These are phyloP conservation scores for Drosophila histrio DNA, from an alignment of 2,888 invertebrate genomes.

Conservation along the genomic window DNA sequence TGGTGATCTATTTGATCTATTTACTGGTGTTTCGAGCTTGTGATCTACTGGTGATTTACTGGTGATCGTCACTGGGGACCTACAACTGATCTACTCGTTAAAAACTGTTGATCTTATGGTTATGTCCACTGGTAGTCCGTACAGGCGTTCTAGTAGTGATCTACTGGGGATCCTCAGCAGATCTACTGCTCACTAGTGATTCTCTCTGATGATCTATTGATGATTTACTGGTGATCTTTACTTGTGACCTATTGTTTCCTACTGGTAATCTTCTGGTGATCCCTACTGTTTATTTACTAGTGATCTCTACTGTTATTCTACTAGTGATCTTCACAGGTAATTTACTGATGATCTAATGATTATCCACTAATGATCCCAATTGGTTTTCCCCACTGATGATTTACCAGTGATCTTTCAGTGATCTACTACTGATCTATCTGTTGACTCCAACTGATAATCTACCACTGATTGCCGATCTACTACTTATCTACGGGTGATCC, in stretches of 20 bases:
- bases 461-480: background rate
- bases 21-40: too few relatives aligned
- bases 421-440: background rate
- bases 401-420: background rate
- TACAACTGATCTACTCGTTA: background rate
- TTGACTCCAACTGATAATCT: background rate
- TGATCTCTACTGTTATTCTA: too few relatives aligned
- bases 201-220: too few relatives aligned
- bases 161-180: background rate
- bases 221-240: background rate
- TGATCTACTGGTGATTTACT: background rate
- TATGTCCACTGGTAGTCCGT: too few relatives aligned
- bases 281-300: too few relatives aligned
- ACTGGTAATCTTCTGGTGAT: background rate
- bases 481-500: background rate
- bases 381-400: too few relatives aligned
- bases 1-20: background rate
- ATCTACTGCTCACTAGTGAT: too few relatives aligned
- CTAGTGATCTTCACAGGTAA: background rate
- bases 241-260: too few relatives aligned
- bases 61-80: background rate
- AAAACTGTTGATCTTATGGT: too few relatives aligned
- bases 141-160: background rate
- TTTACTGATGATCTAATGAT: background rate
- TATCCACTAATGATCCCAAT: background rate